A percentile compares a stretch with the other conserved stretches of the same genome.
Conservation (phyloP, 2,797 vertebrate species). For the Lagocephalus sceleratus region DNA sequence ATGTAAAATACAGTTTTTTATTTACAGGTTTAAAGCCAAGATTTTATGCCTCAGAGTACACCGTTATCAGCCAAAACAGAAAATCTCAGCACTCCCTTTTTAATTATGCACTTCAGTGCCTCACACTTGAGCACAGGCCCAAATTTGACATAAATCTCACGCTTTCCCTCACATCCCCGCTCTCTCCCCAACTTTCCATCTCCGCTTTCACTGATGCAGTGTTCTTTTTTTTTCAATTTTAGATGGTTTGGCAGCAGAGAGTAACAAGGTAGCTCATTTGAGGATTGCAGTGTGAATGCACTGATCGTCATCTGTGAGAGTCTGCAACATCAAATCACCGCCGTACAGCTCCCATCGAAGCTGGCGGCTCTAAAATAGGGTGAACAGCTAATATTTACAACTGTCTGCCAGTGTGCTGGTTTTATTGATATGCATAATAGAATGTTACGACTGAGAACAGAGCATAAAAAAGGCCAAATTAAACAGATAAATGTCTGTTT, state of each 20-base stretch:
- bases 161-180: not conserved
- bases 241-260: not conserved
- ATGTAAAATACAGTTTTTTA: too few species aligned
- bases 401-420: not conserved
- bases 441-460: not conserved
- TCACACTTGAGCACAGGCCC: not conserved
- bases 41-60: too few species aligned
- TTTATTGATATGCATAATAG: too few species aligned
- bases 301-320: not conserved
- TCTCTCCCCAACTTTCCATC: not conserved
- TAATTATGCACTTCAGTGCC: conserved; percentile 1
- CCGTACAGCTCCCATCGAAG: not conserved
- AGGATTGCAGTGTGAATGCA: not conserved
- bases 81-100: not conserved
- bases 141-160: not conserved
- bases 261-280: not conserved
- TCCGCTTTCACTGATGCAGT: not conserved
- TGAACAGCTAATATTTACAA: not conserved
- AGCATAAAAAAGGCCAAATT: not conserved
- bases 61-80: not conserved
- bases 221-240: not conserved
- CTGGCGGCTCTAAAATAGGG: not conserved
- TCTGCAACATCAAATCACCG: not conserved
- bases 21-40: too few species aligned
- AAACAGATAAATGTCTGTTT: not conserved